Base-by-base conservation (phyloP, 2,888 invertebrate genomes). In the Pyrrhia umbra region DNA sequence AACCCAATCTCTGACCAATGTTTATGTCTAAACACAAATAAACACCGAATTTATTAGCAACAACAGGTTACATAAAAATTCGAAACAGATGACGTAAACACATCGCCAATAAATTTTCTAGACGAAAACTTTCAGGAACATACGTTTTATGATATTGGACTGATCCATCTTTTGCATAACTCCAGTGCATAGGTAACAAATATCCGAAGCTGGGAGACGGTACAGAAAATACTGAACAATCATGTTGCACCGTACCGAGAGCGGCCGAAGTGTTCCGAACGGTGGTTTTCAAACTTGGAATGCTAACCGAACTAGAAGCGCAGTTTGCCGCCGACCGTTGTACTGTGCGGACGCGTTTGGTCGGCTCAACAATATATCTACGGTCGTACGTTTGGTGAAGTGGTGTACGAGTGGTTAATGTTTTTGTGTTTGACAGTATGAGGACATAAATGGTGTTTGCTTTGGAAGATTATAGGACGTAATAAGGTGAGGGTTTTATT, bases 271-370 rank as follows among this genome's bases (percentile, higher is more conserved):
- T 30, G 43, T 58, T 60, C 85, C 89, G 88, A 88, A 65, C 66
- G 60, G 56, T 66, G 69, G 64, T 70, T 80, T 85, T 79, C 77
- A 85, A 88, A 90, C 85, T 88, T 88, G 79, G 83, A 86, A 84
- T 77, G 75, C 70, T 56, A 78, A 76, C 79, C 79, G 67, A 71
- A 60, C 64, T 75, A 80, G 79, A 81, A 84, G 81, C 83, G 83
- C 86, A 91, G 91, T 91, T 86, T 84, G 68, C 82, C 82, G 83
- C 84, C 82, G 84, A 79, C 81, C 73, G 72, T 69, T 64, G 80
- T 56, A 46, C 70, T 46, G 84, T 50, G 66, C 64, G 81, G 85
- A 81, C 85, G 88, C 68, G 78, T 60, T 42, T 50, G 25, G 57
- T 63, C 46, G 50, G 46, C 37, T 42, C 27, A 52, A 46, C 20